Conservation (phyloP, 2,888 invertebrate species). For the Drosophila meridiana region DNA sequence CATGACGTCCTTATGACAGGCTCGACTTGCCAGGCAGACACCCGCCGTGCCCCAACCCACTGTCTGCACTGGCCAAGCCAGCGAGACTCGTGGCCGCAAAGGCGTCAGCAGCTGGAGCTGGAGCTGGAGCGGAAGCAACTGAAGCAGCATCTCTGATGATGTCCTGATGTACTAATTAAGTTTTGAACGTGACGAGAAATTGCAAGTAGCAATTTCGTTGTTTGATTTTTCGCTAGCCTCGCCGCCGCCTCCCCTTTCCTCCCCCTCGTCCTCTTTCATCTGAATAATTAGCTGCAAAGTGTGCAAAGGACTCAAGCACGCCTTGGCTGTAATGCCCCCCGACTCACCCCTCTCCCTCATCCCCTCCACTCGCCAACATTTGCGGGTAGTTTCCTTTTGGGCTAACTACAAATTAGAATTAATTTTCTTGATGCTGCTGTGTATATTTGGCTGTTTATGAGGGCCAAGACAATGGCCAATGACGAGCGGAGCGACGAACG, state of each 20-base stretch:
- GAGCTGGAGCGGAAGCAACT: constrained; percentile 16
- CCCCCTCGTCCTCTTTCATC: constrained; percentile 60
- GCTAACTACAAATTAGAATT: constrained; percentile 76
- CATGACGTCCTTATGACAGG: constrained; percentile 77
- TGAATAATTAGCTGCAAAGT: constrained; percentile 80
- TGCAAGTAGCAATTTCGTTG: constrained; percentile 80
- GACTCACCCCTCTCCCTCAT: background rate
- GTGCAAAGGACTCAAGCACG: constrained; percentile 60
- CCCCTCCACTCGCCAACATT: constrained; percentile 11
- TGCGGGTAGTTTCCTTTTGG: constrained; percentile 65
- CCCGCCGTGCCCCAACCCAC: background rate
- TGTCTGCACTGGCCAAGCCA: background rate
- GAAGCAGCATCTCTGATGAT: constrained; percentile 61
- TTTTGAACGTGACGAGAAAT: constrained; percentile 80
- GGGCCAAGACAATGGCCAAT: constrained; percentile 26
- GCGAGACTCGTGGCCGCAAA: background rate
- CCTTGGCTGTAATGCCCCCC: background rate
- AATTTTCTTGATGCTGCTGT: constrained; percentile 61
- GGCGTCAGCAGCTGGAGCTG: constrained; percentile 5
- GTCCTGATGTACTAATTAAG: constrained; percentile 81
- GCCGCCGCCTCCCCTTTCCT: constrained; percentile 25
- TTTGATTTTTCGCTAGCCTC: constrained; percentile 71
- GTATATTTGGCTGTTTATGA: constrained; percentile 43
- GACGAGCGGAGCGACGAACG: background rate
- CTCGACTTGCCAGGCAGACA: background rate